Evolutionary conservation across 2,888 invertebrate species (phyloP).

Genomic region (Drosophila buzzatii): DNA sequence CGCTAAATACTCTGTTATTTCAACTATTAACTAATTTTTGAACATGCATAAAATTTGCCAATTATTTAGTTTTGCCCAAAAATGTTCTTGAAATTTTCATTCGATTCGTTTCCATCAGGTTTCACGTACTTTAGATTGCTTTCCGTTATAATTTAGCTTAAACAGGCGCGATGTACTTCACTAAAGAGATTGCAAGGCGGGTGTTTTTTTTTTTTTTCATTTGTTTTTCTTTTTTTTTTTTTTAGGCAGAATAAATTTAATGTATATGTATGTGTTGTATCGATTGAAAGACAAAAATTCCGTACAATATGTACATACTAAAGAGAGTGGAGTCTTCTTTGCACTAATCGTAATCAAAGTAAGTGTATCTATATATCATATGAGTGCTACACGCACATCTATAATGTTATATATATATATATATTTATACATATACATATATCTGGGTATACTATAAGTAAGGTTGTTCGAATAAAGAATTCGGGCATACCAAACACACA

Average conservation of each 20-base stretch:
- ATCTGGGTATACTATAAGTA: conserved; percentile 1
- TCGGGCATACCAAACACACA: conserved; percentile 13
- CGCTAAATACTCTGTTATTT: neutral
- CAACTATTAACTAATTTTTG: conserved; percentile 5
- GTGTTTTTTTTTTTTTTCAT: conserved; percentile 1
- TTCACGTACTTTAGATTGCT: conserved; percentile 60
- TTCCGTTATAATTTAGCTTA: conserved; percentile 60
- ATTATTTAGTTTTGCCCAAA: neutral
- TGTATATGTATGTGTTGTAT: conserved; percentile 4
- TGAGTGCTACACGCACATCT: neutral
- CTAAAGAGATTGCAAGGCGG: conserved; percentile 48
- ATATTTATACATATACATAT: neutral
- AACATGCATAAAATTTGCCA: conserved; percentile 28
- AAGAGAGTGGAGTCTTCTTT: conserved; percentile 9
- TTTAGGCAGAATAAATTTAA: conserved; percentile 13
- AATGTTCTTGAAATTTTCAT: neutral
- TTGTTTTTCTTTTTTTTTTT: neutral
- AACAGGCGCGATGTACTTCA: conserved; percentile 50
- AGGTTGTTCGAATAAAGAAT: neutral
- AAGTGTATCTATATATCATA: conserved; percentile 6
- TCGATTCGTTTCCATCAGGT: conserved; percentile 15
- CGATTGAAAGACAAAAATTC: conserved; percentile 20
- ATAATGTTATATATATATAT: no score
- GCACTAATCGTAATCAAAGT: conserved; percentile 19
- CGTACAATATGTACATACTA: conserved; percentile 32